Evolutionary conservation across 2,888 invertebrate genomes (phyloP).

Genomic region (Rapana venosa): DNA sequence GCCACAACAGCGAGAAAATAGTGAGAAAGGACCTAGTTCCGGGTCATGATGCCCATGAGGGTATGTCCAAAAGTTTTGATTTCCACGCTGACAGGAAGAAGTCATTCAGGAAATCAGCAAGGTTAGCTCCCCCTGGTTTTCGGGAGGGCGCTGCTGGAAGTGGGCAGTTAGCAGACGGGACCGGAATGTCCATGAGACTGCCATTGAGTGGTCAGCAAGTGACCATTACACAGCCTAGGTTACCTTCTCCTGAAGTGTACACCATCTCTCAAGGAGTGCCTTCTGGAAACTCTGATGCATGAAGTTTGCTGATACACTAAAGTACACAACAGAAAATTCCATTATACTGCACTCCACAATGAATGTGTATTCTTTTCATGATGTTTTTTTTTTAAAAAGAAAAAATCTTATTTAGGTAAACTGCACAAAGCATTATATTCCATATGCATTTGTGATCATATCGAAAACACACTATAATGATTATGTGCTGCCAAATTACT

Average conservation of each 20-base stretch:
- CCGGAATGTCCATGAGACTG: not conserved
- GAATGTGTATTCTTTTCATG: no score
- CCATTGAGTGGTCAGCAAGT: not conserved
- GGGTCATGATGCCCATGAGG: not conserved
- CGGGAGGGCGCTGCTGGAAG: not conserved
- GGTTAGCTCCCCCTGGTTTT: not conserved
- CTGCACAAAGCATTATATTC: no score
- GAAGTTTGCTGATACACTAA: not conserved
- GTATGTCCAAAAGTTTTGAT: not conserved
- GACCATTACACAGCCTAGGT: not conserved
- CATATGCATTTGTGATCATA: no score
- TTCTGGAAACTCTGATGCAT: not conserved
- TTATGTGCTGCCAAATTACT: no score
- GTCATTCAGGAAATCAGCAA: not conserved
- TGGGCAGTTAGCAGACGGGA: not conserved
- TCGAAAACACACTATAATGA: no score
- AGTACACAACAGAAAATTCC: not conserved
- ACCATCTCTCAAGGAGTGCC: not conserved
- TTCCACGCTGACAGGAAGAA: not conserved
- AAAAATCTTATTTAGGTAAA: no score
- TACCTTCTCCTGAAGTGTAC: slow-evolving; percentile 32
- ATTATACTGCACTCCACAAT: not conserved
- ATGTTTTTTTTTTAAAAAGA: no score
- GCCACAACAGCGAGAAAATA: slow-evolving; percentile 33
- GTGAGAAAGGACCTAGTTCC: no score